These are phyloP conservation scores for Megaleporinus macrocephalus DNA, from an alignment of 2,113 vertebrate genomes.

Conservation along the genomic window DNA sequence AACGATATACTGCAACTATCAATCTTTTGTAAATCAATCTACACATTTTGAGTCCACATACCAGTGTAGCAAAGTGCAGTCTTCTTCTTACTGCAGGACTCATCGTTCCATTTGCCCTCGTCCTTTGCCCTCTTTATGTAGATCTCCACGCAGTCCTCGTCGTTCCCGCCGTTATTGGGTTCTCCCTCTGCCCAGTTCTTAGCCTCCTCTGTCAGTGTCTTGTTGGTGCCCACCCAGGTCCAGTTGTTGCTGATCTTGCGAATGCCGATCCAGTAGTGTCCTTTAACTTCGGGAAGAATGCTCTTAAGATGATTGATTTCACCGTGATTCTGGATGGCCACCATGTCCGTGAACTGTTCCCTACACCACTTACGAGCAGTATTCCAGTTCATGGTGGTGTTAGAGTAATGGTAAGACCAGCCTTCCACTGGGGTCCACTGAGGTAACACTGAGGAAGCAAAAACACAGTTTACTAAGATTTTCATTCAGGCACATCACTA, in stretches of 20 bases:
- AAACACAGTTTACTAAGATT: neutral
- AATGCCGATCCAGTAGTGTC: conserved; percentile 94
- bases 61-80: conserved; percentile 87
- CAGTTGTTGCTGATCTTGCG: conserved; percentile 80
- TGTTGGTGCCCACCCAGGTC: conserved; percentile 93
- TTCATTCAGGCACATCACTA: neutral
- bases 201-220: conserved; percentile 76
- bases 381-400: conserved; percentile 74
- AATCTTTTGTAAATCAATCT: too few relatives aligned
- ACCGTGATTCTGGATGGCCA: conserved; percentile 91
- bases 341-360: conserved; percentile 83
- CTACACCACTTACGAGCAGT: conserved; percentile 80
- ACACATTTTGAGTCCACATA: conserved; percentile 60
- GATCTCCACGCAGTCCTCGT: conserved; percentile 94
- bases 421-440: conserved; percentile 66
- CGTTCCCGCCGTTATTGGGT: conserved; percentile 82
- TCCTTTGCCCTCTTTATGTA: conserved; percentile 78
- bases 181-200: conserved; percentile 87
- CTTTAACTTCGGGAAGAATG: conserved; percentile 60
- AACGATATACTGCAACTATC: too few relatives aligned
- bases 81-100: conserved; percentile 79
- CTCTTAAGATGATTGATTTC: conserved; percentile 84
- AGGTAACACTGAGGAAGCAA: conserved; percentile 67
- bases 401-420: conserved; percentile 84
- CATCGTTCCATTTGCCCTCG: conserved; percentile 89